Evolutionary conservation across 2,113 vertebrate genomes (phyloP).

Genomic region (Sterrhoptilus dennistouni): DNA sequence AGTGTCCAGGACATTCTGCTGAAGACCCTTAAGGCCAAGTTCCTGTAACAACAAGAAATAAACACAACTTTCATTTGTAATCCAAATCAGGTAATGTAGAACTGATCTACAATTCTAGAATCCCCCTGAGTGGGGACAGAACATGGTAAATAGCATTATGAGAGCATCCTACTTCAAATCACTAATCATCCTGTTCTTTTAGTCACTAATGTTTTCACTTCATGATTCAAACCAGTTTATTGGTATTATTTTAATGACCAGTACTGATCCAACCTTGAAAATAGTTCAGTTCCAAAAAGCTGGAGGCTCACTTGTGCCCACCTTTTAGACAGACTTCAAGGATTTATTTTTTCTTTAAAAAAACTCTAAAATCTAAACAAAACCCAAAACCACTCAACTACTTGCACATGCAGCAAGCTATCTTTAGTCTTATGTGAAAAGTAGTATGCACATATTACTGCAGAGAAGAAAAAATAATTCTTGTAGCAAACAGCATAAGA

Average conservation of each 20-base stretch:
- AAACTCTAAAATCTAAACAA: background rate
- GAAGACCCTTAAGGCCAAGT: constrained; percentile 73
- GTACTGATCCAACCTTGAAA: background rate
- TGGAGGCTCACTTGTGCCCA: background rate
- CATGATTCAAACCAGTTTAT: background rate
- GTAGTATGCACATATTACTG: background rate
- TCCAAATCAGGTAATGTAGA: background rate
- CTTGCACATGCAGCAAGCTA: background rate
- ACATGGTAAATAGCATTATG: background rate
- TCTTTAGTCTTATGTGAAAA: background rate
- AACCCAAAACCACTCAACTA: background rate
- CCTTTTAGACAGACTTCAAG: background rate
- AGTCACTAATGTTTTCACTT: background rate
- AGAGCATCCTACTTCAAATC: background rate
- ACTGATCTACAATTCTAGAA: background rate
- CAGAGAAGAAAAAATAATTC: background rate
- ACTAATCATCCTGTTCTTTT: background rate
- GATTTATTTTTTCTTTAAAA: background rate
- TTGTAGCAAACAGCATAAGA: background rate
- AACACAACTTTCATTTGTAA: background rate
- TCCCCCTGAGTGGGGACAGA: background rate
- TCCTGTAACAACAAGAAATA: constrained; percentile 62
- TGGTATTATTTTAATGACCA: background rate
- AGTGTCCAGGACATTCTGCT: constrained; percentile 58
- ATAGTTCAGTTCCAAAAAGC: background rate